phyloP scores from a whole-genome alignment of 2,888 invertebrate genomes.

The Gastracanthus pulcherrimus region DNA sequence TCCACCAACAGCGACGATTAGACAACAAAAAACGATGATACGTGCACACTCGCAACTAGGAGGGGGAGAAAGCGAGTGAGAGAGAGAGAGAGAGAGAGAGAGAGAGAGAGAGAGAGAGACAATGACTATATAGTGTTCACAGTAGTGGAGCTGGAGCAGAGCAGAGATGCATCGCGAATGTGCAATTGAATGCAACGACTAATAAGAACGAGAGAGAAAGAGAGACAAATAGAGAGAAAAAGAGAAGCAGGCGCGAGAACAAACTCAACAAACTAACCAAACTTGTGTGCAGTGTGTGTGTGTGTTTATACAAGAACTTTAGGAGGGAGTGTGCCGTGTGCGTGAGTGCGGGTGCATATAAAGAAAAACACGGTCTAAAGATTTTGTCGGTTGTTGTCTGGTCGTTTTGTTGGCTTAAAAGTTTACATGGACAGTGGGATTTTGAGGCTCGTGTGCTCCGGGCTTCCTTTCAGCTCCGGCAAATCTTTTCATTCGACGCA shows the following conservation, averaged over 20 bases:
- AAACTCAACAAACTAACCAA: slow-evolving; percentile 44
- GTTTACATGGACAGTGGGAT: slow-evolving; percentile 68
- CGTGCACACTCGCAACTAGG: not conserved
- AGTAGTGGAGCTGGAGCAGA: too few species aligned
- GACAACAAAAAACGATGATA: slow-evolving; percentile 21
- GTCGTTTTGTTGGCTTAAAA: slow-evolving; percentile 38
- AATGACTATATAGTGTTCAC: too few species aligned
- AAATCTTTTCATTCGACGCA: slow-evolving; percentile 58
- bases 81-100: not conserved
- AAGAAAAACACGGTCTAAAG: not conserved
- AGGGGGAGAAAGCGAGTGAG: not conserved
- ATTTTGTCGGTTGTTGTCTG: not conserved
- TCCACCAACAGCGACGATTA: slow-evolving; percentile 6
- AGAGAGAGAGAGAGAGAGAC: slow-evolving; percentile 24
- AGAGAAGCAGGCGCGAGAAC: not conserved
- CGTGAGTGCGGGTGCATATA: slow-evolving; percentile 4
- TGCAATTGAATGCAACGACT: too few species aligned
- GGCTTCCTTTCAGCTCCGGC: slow-evolving; percentile 14
- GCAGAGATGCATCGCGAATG: too few species aligned
- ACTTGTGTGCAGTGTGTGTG: too few species aligned
- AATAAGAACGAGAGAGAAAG: not conserved
- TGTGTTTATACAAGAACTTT: not conserved
- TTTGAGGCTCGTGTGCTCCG: slow-evolving; percentile 61
- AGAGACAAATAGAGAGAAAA: not conserved
- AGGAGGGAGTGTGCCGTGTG: not conserved